Evolutionary conservation across 1,140 invertebrate genomes (phyloP).

Genomic region (Calephelis nemesis): DNA sequence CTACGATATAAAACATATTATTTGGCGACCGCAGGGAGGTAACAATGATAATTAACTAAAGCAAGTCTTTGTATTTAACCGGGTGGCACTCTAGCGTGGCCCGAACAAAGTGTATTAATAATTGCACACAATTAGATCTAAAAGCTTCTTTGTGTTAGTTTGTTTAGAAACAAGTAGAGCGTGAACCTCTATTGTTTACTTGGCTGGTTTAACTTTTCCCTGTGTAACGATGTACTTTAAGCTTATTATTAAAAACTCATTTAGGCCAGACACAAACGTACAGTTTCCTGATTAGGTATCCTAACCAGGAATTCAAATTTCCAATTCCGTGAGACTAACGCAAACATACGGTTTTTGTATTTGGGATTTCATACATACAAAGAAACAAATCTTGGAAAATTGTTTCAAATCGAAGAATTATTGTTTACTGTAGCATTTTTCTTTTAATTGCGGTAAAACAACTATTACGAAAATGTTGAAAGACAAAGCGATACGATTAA

Average conservation of each 20-base stretch:
- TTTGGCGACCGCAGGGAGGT: background rate
- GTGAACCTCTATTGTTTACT: constrained; percentile 1
- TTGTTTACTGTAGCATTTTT: too few species aligned
- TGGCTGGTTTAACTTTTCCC: background rate
- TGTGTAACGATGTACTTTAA: background rate
- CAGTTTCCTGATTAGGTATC: too few species aligned
- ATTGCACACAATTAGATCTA: constrained; percentile 15
- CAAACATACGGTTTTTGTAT: background rate
- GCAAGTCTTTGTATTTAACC: constrained; percentile 13
- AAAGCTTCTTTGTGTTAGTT: constrained; percentile 17
- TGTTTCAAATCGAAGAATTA: too few species aligned
- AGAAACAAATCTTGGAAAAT: background rate
- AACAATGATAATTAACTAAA: constrained; percentile 8
- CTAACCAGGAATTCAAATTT: too few species aligned
- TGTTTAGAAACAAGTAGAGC: constrained; percentile 15
- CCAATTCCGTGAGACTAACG: too few species aligned
- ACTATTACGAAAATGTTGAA: too few species aligned
- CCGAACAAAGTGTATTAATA: constrained; percentile 15
- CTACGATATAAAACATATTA: constrained; percentile 12
- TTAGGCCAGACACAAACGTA: too few species aligned
- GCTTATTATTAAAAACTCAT: constrained; percentile 1
- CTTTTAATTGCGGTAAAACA: too few species aligned
- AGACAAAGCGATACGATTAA: too few species aligned
- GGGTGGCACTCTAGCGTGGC: background rate
- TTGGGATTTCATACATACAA: background rate